These are phyloP conservation scores for Aleiodes alternator DNA, from an alignment of 2,888 invertebrate species.

Conservation along the genomic window DNA sequence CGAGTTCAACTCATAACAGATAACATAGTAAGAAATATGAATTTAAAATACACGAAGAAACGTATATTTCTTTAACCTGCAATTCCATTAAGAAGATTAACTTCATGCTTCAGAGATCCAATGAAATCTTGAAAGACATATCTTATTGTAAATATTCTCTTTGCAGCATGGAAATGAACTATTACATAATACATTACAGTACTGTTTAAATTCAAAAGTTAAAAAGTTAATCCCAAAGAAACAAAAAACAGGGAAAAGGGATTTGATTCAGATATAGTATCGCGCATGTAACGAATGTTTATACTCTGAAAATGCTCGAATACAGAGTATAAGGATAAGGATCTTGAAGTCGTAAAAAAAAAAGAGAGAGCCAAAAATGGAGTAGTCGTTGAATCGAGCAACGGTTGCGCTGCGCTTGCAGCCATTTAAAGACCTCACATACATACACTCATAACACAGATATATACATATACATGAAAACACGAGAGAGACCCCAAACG, in stretches of 20 bases:
- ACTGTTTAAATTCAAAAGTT: too few relatives aligned
- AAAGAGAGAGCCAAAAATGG: conserved; percentile 2
- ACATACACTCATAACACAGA: background rate
- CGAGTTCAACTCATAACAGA: too few relatives aligned
- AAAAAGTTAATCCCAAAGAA: background rate
- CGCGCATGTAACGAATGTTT: conserved; percentile 4
- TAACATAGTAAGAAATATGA: too few relatives aligned
- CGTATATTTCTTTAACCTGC: background rate
- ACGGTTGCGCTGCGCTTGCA: conserved; percentile 40
- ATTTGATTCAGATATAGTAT: conserved; percentile 4
- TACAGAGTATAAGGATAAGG: conserved; percentile 20
- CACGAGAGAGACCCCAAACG: conserved; percentile 14
- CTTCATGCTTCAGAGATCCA: background rate
- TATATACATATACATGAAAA: conserved; percentile 4
- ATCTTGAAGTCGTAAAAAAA: conserved; percentile 25
- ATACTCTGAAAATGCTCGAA: conserved; percentile 9
- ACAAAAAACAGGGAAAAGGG: background rate
- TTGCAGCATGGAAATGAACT: background rate
- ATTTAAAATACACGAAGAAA: too few relatives aligned
- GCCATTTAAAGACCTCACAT: conserved; percentile 36
- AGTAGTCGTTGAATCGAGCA: conserved; percentile 35
- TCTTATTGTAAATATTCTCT: background rate
- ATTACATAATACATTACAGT: too few relatives aligned
- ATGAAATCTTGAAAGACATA: conserved; percentile 17
- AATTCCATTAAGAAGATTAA: conserved; percentile 25